A percentile compares a stretch with the other conserved stretches of the same genome.
These are phyloP conservation scores for Xylophagus ater DNA, from an alignment of 2,888 invertebrate species.

Conservation along the genomic window DNA sequence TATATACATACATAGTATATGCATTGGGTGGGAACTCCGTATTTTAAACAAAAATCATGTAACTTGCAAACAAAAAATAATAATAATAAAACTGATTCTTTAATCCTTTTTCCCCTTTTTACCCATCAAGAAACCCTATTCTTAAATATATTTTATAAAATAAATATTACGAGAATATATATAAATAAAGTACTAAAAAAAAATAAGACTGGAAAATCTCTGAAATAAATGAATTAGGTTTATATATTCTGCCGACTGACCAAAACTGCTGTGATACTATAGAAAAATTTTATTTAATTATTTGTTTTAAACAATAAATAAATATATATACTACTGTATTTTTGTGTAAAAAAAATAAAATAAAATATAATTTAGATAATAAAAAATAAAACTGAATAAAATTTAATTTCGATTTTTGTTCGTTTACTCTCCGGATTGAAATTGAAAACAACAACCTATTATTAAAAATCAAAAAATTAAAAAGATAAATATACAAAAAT, in stretches of 20 bases:
- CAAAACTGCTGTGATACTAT: too few species aligned
- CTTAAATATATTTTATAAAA: conserved; percentile 1
- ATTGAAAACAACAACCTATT: too few species aligned
- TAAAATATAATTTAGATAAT: not conserved
- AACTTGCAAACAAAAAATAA: conserved; percentile 11
- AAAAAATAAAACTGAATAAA: not conserved
- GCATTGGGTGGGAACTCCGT: conserved; percentile 3
- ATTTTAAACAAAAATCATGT: conserved; percentile 10
- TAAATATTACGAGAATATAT: conserved; percentile 4
- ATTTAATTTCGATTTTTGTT: too few species aligned
- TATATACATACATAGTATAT: not conserved
- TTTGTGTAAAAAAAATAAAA: too few species aligned
- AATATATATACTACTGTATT: conserved; percentile 12
- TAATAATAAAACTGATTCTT: conserved; percentile 11
- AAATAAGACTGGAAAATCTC: conserved; percentile 16
- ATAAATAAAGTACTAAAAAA: conserved; percentile 10
- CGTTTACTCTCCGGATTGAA: too few species aligned
- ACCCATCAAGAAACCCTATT: not conserved
- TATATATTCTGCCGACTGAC: too few species aligned
- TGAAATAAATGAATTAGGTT: conserved; percentile 14
- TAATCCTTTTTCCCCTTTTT: not conserved
- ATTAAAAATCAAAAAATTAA: too few species aligned
- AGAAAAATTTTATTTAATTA: conserved; percentile 3
- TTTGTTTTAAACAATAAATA: not conserved
- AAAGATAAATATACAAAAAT: too few species aligned